Percentiles rank a stretch among this genome's conserved stretches.
phyloP scores from a whole-genome alignment of 2,888 invertebrate species.

The Liodrosophila aerea region DNA sequence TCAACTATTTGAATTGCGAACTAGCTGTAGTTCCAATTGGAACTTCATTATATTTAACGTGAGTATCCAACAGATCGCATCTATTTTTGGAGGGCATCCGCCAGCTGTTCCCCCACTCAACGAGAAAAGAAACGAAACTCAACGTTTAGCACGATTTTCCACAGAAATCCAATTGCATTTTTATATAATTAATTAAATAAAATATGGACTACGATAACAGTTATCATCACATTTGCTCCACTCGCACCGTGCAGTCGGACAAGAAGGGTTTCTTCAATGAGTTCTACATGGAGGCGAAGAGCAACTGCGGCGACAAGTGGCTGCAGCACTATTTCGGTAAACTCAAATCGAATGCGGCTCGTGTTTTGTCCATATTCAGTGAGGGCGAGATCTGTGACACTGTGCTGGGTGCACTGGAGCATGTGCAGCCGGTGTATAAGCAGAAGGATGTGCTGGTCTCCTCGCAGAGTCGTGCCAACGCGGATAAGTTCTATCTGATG shows the following conservation, averaged over 20 bases:
- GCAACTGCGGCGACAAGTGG: conserved; percentile 84
- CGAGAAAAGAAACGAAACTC: conserved; percentile 25
- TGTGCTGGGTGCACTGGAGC: conserved; percentile 85
- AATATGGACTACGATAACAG: conserved; percentile 78
- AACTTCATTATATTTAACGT: conserved; percentile 61
- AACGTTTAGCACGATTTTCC: conserved; percentile 25
- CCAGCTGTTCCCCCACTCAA: conserved; percentile 64
- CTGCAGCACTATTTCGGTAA: conserved; percentile 85
- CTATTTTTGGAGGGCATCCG: conserved; percentile 66
- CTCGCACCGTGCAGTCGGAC: conserved; percentile 89
- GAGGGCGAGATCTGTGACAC: conserved; percentile 83
- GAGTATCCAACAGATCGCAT: conserved; percentile 45
- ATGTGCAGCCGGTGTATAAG: conserved; percentile 87
- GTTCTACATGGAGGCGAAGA: conserved; percentile 85
- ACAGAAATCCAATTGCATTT: conserved; percentile 37
- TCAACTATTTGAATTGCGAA: neutral
- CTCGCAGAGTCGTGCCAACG: conserved; percentile 85
- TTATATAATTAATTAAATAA: conserved; percentile 47
- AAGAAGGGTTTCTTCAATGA: conserved; percentile 89
- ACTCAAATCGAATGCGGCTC: conserved; percentile 84
- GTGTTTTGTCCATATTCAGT: conserved; percentile 83
- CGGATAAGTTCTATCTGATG: conserved; percentile 84
- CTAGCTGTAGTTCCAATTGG: conserved; percentile 10
- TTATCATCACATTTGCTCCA: conserved; percentile 88
- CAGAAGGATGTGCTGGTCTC: conserved; percentile 87